A percentile compares a stretch with the other conserved stretches of the same genome.
Conservation (phyloP, 2,888 invertebrate genomes). For the Agelastica alni region DNA sequence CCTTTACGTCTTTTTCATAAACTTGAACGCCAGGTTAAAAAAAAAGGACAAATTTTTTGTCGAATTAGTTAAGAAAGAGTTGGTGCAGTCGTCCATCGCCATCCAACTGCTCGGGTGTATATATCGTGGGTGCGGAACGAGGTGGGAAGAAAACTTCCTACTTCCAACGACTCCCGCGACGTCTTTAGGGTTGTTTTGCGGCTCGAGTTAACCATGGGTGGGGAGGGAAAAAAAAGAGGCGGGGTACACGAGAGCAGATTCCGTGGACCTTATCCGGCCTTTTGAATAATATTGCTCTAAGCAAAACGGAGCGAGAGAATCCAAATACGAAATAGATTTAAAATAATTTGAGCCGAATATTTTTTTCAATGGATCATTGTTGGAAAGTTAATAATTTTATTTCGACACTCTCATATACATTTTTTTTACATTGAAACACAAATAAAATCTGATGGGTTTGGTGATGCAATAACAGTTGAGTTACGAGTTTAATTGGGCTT, state of each 20-base stretch:
- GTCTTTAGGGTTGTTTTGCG: constrained; percentile 22
- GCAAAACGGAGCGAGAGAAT: constrained; percentile 2
- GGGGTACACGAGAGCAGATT: constrained; percentile 4
- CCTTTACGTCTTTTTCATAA: too few relatives aligned
- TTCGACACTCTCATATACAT: too few relatives aligned
- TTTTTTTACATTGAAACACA: too few relatives aligned
- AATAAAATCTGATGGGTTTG: too few relatives aligned
- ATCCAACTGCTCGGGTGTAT: constrained; percentile 12
- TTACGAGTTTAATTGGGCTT: too few relatives aligned
- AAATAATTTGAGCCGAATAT: too few relatives aligned
- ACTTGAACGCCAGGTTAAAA: too few relatives aligned
- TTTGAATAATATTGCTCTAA: constrained; percentile 9
- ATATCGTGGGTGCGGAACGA: constrained; percentile 22
- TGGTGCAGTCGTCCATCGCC: constrained; percentile 5
- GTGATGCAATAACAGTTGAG: too few relatives aligned
- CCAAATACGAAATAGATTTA: too few relatives aligned
- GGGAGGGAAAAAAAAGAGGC: background rate
- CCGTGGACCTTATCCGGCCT: constrained; percentile 19
- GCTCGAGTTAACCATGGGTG: constrained; percentile 10
- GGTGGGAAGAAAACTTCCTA: constrained; percentile 24
- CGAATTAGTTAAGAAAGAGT: background rate
- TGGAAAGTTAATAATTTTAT: too few relatives aligned
- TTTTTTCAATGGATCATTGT: too few relatives aligned
- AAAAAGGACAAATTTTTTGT: background rate
- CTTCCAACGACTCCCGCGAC: constrained; percentile 22